Percentiles rank a stretch among this genome's conserved stretches.
These are phyloP conservation scores for Pomacea canaliculata DNA, from an alignment of 2,888 invertebrate genomes.

Conservation along the genomic window DNA sequence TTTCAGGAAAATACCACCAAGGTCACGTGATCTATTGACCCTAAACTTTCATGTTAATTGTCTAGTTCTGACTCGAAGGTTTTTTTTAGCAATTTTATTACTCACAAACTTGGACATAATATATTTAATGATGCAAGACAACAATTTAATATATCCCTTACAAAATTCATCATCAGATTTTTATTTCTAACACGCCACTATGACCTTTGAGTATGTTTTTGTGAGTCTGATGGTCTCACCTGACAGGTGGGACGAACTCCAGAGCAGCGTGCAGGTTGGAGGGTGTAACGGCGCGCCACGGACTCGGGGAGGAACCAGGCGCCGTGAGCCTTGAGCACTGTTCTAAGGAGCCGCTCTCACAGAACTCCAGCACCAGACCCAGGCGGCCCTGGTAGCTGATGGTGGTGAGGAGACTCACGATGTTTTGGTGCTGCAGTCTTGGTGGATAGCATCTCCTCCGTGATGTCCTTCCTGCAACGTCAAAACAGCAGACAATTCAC, in stretches of 20 bases:
- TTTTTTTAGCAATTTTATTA: too few species aligned
- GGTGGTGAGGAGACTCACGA: conserved; percentile 52
- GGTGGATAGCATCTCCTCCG: conserved; percentile 58
- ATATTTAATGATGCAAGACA: too few species aligned
- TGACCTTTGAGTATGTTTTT: too few species aligned
- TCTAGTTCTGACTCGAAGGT: too few species aligned
- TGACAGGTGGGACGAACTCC: conserved; percentile 52
- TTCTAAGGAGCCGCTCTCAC: conserved; percentile 58
- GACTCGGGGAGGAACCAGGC: conserved; percentile 56
- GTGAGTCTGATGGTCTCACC: conserved; percentile 23
- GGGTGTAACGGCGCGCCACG: conserved; percentile 56
- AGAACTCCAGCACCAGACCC: conserved; percentile 60
- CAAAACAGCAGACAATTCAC: too few species aligned
- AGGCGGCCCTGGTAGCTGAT: conserved; percentile 49
- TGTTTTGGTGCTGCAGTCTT: conserved; percentile 54
- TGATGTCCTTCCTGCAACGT: conserved; percentile 30
- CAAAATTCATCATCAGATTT: too few species aligned
- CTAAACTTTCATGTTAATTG: too few species aligned
- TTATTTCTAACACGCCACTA: too few species aligned
- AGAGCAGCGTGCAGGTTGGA: conserved; percentile 56
- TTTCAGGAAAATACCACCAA: too few species aligned
- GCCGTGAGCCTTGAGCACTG: conserved; percentile 52
- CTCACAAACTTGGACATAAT: too few species aligned
- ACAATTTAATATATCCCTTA: too few species aligned
- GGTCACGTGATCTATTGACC: too few species aligned